Percentiles rank a stretch among this genome's conserved stretches.
phyloP scores from a whole-genome alignment of 1,140 invertebrate species.

The Sinonovacula constricta region DNA sequence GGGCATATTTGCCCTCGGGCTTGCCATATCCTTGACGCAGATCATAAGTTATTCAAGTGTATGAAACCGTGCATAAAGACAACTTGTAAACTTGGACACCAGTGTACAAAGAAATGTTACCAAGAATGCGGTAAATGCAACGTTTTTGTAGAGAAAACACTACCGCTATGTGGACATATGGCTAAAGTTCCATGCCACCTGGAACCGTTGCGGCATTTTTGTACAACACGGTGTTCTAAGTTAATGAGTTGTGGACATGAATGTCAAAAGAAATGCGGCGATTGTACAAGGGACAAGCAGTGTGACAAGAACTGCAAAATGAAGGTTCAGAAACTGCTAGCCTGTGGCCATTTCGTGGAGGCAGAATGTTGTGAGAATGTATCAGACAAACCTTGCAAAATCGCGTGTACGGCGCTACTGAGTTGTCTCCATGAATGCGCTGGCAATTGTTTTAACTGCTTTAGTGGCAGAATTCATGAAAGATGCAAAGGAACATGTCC shows the following conservation, averaged over 20 bases:
- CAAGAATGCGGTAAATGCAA: constrained; percentile 66
- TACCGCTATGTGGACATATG: constrained; percentile 43
- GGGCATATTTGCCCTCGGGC: constrained; percentile 66
- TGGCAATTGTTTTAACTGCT: constrained; percentile 75
- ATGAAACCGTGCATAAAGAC: constrained; percentile 54
- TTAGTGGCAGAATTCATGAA: constrained; percentile 82
- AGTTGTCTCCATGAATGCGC: constrained; percentile 47
- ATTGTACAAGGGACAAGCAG: constrained; percentile 79
- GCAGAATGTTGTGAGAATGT: constrained; percentile 55
- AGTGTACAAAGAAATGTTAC: constrained; percentile 56
- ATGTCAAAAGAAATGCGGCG: constrained; percentile 82
- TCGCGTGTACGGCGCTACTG: background rate
- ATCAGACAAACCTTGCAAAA: background rate
- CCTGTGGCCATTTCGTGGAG: constrained; percentile 67
- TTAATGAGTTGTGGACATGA: constrained; percentile 80
- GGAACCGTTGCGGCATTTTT: constrained; percentile 43
- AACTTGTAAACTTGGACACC: constrained; percentile 54
- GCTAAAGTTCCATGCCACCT: constrained; percentile 41
- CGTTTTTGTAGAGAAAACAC: constrained; percentile 15
- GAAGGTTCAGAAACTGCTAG: constrained; percentile 1
- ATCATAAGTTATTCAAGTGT: constrained; percentile 60
- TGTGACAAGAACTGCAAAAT: constrained; percentile 8
- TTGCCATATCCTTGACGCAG: constrained; percentile 63
- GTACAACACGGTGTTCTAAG: constrained; percentile 27
- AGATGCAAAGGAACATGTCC: constrained; percentile 64